Conservation (phyloP, 2,113 vertebrate species). For the Campylomormyrus tamandua region DNA sequence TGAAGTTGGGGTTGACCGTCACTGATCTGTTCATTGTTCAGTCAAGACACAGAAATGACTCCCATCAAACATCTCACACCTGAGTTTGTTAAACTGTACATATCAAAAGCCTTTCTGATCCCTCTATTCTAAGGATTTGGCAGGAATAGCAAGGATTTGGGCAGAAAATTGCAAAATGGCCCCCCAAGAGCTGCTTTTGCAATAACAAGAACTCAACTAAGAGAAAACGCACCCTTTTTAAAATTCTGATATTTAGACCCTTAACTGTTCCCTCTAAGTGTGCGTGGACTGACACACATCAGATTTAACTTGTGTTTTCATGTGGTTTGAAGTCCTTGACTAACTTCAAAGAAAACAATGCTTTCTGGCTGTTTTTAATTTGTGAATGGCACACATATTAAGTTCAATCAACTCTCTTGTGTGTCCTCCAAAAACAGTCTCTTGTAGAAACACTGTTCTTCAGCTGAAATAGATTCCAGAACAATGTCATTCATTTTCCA, state of each 20-base stretch:
- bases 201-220: background rate
- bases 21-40: background rate
- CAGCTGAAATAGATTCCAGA: background rate
- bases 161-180: background rate
- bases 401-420: background rate
- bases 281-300: conserved; percentile 51
- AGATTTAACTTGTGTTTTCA: conserved; percentile 45
- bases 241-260: background rate
- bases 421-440: background rate
- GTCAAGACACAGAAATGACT: background rate
- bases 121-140: background rate
- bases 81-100: background rate
- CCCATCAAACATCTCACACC: background rate
- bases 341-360: conserved; percentile 38
- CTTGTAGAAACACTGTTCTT: background rate
- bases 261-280: conserved; percentile 31
- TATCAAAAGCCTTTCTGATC: background rate
- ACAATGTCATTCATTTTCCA: background rate
- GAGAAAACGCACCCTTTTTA: background rate
- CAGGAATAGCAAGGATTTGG: background rate
- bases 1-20: background rate
- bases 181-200: background rate
- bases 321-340: conserved; percentile 44
- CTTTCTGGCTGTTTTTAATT: conserved; percentile 25
- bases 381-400: background rate